phyloP scores from a whole-genome alignment of 2,797 vertebrate species.

The Cheirogaleus major region DNA sequence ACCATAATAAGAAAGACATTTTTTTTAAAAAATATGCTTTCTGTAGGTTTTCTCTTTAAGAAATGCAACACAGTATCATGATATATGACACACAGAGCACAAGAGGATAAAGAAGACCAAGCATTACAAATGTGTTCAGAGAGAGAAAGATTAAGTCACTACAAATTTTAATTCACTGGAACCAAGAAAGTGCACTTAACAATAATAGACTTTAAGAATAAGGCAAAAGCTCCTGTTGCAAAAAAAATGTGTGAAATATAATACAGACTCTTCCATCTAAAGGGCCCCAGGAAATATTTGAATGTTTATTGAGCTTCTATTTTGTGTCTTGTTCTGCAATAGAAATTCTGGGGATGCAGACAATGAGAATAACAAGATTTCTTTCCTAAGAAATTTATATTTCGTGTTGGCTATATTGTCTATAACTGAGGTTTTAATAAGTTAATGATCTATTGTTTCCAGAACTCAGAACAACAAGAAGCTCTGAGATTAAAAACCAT shows the following conservation, averaged over 20 bases:
- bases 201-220: conserved; percentile 40
- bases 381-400: not conserved
- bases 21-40: not conserved
- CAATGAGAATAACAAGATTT: not conserved
- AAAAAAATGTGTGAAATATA: conserved; percentile 24
- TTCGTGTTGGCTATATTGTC: not conserved
- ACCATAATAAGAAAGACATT: conserved; percentile 64
- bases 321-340: not conserved
- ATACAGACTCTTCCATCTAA: not conserved
- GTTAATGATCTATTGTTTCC: not conserved
- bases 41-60: conserved; percentile 41
- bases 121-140: conserved; percentile 56
- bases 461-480: not conserved
- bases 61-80: conserved; percentile 10
- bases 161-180: conserved; percentile 65
- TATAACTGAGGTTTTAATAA: not conserved
- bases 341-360: not conserved
- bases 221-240: not conserved
- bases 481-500: conserved; percentile 20
- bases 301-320: not conserved
- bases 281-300: not conserved
- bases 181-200: conserved; percentile 49
- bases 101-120: not conserved
- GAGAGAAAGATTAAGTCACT: conserved; percentile 48
- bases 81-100: conserved; percentile 35